These are phyloP conservation scores for Andrena chrysosceles DNA, from an alignment of 2,888 invertebrate species.

Conservation along the genomic window DNA sequence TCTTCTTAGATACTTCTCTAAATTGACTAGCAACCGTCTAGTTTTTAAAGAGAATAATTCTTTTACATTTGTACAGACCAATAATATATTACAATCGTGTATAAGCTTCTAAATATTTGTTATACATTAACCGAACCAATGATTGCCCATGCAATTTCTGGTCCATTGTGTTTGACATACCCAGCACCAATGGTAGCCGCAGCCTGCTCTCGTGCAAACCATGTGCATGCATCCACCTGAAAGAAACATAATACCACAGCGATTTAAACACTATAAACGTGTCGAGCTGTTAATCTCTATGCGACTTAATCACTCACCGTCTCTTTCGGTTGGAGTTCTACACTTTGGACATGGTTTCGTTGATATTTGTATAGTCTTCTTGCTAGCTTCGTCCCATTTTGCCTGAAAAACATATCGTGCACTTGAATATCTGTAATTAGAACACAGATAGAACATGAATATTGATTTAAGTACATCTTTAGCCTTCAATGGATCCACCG, in stretches of 20 bases:
- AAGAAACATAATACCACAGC: slow-evolving; percentile 19
- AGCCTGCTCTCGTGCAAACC: slow-evolving; percentile 91
- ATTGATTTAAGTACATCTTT: slow-evolving; percentile 82
- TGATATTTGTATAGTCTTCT: slow-evolving; percentile 90
- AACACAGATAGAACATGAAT: not conserved
- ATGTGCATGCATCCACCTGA: slow-evolving; percentile 95
- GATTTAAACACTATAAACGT: not conserved
- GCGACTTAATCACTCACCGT: slow-evolving; percentile 85
- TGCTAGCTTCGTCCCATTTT: slow-evolving; percentile 92
- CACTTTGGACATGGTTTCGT: slow-evolving; percentile 95
- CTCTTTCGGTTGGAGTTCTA: slow-evolving; percentile 92
- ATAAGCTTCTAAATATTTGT: not conserved
- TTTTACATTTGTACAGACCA: slow-evolving; percentile 30
- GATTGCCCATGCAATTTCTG: slow-evolving; percentile 93
- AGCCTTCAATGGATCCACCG: slow-evolving; percentile 88
- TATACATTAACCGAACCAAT: slow-evolving; percentile 91
- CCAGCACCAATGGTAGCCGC: slow-evolving; percentile 95
- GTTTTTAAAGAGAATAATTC: not conserved
- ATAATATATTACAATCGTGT: slow-evolving; percentile 23
- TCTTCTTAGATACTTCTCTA: not conserved
- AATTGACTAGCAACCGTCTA: not conserved
- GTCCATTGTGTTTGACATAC: slow-evolving; percentile 94
- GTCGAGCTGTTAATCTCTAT: not conserved
- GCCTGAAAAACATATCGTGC: slow-evolving; percentile 83
- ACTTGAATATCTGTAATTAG: not conserved